These are phyloP conservation scores for Hirudinaria manillensis DNA, from an alignment of 2,888 invertebrate species.

Conservation along the genomic window DNA sequence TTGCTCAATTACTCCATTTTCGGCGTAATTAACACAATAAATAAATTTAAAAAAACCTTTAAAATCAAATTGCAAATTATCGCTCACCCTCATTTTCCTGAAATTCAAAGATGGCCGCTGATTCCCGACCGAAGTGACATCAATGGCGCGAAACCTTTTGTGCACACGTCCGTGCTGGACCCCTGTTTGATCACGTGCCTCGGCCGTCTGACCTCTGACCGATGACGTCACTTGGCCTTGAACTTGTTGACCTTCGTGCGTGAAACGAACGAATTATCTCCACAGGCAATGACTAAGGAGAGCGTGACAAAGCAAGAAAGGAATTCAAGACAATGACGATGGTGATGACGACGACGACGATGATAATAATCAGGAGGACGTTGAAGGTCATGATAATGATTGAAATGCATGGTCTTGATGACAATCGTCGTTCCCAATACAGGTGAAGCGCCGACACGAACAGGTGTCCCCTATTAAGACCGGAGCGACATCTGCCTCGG, in stretches of 20 bases:
- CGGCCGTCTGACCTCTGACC: not conserved
- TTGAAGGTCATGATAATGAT: not conserved
- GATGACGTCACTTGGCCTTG: conserved; percentile 17
- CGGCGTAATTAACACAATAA: too few species aligned
- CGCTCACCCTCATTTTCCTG: conserved; percentile 29
- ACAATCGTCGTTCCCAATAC: too few species aligned
- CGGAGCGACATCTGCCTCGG: too few species aligned
- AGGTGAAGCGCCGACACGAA: too few species aligned
- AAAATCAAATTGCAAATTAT: too few species aligned
- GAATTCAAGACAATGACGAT: conserved; percentile 17
- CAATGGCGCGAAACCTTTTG: conserved; percentile 23
- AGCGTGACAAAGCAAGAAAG: too few species aligned
- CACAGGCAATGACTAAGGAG: too few species aligned
- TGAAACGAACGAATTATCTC: not conserved
- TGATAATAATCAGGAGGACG: not conserved
- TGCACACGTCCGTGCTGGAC: conserved; percentile 22
- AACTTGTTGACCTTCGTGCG: conserved; percentile 4
- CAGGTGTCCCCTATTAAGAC: too few species aligned
- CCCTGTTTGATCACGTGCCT: conserved; percentile 14
- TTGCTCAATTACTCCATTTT: too few species aligned
- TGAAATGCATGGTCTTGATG: not conserved
- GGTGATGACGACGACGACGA: not conserved
- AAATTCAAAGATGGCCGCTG: conserved; percentile 30
- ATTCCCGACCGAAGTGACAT: conserved; percentile 16
- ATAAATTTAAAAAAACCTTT: too few species aligned